phyloP scores from a whole-genome alignment of 2,113 vertebrate species.

The Egretta garzetta region DNA sequence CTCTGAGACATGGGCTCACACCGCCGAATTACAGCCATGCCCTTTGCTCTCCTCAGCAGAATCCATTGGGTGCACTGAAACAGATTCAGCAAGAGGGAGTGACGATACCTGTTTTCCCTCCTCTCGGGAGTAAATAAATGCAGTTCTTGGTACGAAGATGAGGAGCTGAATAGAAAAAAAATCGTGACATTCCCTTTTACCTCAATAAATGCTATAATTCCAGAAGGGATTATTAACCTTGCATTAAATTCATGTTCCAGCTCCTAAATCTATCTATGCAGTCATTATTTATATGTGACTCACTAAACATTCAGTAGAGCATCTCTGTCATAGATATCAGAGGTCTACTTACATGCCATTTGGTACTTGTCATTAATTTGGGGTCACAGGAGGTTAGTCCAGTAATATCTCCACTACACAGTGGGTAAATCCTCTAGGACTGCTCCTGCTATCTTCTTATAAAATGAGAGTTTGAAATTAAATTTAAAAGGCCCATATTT shows the following conservation, averaged over 20 bases:
- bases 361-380: conserved; percentile 10
- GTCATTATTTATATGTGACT: not conserved
- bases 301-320: not conserved
- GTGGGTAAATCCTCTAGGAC: not conserved
- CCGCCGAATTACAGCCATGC: rapidly evolving
- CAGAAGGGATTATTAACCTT: conserved; percentile 9
- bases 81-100: not conserved
- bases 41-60: not conserved
- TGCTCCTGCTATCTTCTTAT: not conserved
- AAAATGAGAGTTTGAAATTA: not conserved
- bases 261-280: conserved; percentile 17
- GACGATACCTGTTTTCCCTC: not conserved
- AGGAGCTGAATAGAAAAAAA: not conserved
- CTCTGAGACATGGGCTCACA: not conserved
- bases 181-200: not conserved
- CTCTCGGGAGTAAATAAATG: not conserved
- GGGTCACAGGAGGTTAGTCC: not conserved
- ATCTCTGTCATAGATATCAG: not conserved
- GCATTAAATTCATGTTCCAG: conserved; percentile 3
- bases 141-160: not conserved
- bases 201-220: not conserved
- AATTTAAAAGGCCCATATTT: not conserved
- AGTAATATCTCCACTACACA: not conserved
- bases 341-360: not conserved
- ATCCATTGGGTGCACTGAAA: not conserved